Evolutionary conservation across 1,140 invertebrate species (phyloP), one percentile per base, ranked within the genome.

Genomic region (Galleria mellonella): DNA sequence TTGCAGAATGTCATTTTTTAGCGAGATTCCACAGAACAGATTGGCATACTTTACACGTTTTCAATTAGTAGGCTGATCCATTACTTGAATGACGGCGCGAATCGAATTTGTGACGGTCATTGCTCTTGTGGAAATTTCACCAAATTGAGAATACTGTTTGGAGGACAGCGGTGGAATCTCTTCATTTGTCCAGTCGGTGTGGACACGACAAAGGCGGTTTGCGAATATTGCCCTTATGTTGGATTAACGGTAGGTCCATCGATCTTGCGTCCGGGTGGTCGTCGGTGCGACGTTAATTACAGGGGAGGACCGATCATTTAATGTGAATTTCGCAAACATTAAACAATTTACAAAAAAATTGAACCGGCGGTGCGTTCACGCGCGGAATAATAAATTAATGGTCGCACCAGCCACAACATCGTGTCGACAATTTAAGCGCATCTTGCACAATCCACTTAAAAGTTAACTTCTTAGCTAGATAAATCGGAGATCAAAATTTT

Each of bases 251-350:
- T 66, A 51, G 51, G 58, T 46, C 62, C 65, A 74, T 67, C 62
- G 47, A 64, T 71, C 69, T 68, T 57, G 54, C 60, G 45, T 45
- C 50, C 54, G 65, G 62, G 67, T 71, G 72, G 72, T 72, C 75
- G 57, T 43, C 51, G 57, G 58, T 57, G 64, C 48, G 32, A 51
- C 40, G 62, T 72, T 82, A 81, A 84, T 84, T 84, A 78, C 69
- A 72, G 55, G 58, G 66, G 51, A 66, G 66, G 58, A 63, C 61
- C 68, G 65, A 68, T 70, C 68, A 63, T 81, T 77, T 78, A 72
- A 76, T 67, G 58, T 51, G 62, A 75, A 77, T 75, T 81, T 81
- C 61, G 68, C 68, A 77, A 81, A 77, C 67, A 71, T 83, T 74
- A 71, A 77, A 72, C 71, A 76, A 72, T 73, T 69, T 67, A 53